Base-by-base conservation (phyloP, 2,113 vertebrate species). In the Athene noctua region DNA sequence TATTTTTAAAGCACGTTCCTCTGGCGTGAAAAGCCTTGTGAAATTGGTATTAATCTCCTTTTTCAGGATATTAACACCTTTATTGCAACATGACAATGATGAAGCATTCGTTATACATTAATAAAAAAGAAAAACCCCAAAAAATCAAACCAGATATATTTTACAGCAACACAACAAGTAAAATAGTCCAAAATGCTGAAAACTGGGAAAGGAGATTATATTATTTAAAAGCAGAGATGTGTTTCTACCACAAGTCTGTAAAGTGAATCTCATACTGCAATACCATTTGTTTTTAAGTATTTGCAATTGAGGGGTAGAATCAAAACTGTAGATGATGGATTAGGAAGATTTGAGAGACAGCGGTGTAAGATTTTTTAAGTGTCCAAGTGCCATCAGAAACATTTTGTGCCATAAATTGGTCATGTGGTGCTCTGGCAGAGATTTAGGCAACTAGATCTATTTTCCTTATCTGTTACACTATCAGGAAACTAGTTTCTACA, bases 11-110 rank as follows among this genome's bases (percentile, higher is more conserved):
- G 42, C 23, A 57, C 71, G 66, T 75, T 95, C n/a, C 65, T 61
- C 42, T 86, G 23, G 38, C 79, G 19, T 25, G 51, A 89, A 73
- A 88, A 92, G 32, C 25, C 84, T 92, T 73, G 78, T 59, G 19
- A 91, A 78, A 78, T 44, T 23, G 34, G 4, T 62, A 78, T 62
- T 63, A 59, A 44, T 25, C 70, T 92, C 44, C 5, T 80, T 85
- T 80, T 87, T 80, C 36, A 49, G 34, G n/a, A 71, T 66, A 88
- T 91, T 57, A 91, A 88, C 15, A n/a, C 42, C 96, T 91, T 44
- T 44, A 74, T 14, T 94, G 34, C 74, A 92, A 94, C 17, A 59
- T 4, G n/a, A 70, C 55, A 72, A n/a, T 5, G 8, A 86, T 55
- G 62, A 92, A 71, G 52, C 9, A 63, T 71, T 57, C 17, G 34